Evolutionary conservation across 2,113 vertebrate genomes (phyloP).

Genomic region (Podarcis cretensis): DNA sequence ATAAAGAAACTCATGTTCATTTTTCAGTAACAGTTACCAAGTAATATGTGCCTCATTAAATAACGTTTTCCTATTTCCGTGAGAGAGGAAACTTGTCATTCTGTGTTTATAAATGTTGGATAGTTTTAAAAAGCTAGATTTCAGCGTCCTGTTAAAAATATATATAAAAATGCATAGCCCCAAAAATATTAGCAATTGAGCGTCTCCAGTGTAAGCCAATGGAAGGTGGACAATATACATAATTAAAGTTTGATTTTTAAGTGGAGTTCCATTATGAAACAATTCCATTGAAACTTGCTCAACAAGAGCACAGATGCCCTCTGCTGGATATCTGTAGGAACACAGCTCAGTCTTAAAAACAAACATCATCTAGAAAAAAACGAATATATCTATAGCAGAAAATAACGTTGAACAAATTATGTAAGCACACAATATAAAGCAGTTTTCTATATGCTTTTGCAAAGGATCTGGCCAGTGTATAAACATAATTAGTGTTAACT

Average conservation of each 20-base stretch:
- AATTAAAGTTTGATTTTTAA: background rate
- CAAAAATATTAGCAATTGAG: background rate
- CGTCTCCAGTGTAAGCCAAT: background rate
- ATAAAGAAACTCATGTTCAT: background rate
- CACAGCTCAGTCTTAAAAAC: background rate
- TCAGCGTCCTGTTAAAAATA: background rate
- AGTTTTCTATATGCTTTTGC: background rate
- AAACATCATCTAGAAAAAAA: background rate
- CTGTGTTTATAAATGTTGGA: accelerated
- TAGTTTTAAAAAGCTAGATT: background rate
- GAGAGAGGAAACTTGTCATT: background rate
- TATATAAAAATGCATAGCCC: background rate
- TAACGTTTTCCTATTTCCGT: background rate
- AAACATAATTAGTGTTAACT: background rate
- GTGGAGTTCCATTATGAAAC: accelerated
- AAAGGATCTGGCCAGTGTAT: background rate
- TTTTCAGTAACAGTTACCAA: background rate
- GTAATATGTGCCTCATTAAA: accelerated
- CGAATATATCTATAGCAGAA: accelerated
- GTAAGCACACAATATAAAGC: background rate
- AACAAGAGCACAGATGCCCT: slow-evolving; percentile 47
- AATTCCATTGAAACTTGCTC: accelerated
- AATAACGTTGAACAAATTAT: accelerated
- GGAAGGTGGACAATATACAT: background rate
- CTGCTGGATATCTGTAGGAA: slow-evolving; percentile 54